Evolutionary conservation across 2,797 vertebrate genomes (phyloP).

Genomic region (Chloroceryle amazona): DNA sequence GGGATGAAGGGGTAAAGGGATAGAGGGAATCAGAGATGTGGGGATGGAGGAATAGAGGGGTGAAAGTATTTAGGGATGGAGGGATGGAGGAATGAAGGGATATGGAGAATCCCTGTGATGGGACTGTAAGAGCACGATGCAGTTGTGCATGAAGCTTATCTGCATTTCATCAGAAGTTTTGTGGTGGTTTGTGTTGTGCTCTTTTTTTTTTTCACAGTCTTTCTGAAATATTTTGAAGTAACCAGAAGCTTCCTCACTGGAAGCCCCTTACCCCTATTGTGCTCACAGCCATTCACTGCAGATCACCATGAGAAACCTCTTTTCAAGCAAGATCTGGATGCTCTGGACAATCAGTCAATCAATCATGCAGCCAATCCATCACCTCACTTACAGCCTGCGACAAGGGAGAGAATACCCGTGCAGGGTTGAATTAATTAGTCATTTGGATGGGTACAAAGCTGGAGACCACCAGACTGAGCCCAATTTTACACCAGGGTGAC

Average conservation of each 20-base stretch:
- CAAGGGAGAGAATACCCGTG: constrained; percentile 41
- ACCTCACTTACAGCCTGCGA: constrained; percentile 15
- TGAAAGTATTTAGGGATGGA: background rate
- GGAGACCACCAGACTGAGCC: background rate
- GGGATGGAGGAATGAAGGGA: background rate
- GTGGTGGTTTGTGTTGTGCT: background rate
- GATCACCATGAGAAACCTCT: constrained; percentile 17
- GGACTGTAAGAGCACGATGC: fast-evolving
- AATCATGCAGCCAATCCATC: constrained; percentile 44
- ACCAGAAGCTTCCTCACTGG: background rate
- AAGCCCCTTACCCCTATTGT: constrained; percentile 10
- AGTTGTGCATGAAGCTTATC: background rate
- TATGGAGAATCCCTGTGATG: background rate
- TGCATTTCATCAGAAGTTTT: background rate
- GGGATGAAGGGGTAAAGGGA: background rate
- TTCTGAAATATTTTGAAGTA: background rate
- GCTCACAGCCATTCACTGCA: background rate
- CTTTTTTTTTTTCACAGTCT: background rate
- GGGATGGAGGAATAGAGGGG: no score
- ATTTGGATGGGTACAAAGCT: constrained; percentile 31
- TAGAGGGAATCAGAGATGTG: no score
- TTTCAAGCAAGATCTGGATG: constrained; percentile 9
- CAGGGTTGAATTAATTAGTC: constrained; percentile 13
- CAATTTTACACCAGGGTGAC: background rate
- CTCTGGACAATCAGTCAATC: constrained; percentile 25